Percentiles rank a stretch among this genome's conserved stretches.
phyloP scores from a whole-genome alignment of 2,113 vertebrate species.

The Oreochromis niloticus region DNA sequence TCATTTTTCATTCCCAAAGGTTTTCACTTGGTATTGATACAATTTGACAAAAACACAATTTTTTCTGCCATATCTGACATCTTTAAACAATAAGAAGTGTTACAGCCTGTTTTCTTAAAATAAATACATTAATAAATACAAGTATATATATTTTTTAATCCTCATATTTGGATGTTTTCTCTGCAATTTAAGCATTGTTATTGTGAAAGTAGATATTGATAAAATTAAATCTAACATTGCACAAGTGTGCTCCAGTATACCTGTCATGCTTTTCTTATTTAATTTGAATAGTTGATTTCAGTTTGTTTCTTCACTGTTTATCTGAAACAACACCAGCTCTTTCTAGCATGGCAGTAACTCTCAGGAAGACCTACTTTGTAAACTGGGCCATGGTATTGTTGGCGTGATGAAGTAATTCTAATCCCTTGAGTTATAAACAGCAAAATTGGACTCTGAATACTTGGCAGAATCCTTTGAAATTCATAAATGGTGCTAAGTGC shows the following conservation, averaged over 20 bases:
- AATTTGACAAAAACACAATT: background rate
- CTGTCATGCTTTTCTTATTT: background rate
- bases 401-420: slow-evolving; percentile 23
- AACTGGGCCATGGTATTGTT: slow-evolving; percentile 38
- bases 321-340: background rate
- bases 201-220: background rate
- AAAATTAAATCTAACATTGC: background rate
- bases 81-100: background rate
- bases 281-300: background rate
- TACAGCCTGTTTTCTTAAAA: background rate
- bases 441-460: background rate
- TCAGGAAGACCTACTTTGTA: slow-evolving; percentile 30
- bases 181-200: background rate
- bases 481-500: slow-evolving; percentile 1
- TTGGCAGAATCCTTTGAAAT: slow-evolving; percentile 25
- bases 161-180: background rate
- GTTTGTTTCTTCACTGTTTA: background rate
- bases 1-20: rapidly evolving
- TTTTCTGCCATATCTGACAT: background rate
- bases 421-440: slow-evolving; percentile 24
- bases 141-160: background rate
- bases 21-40: background rate
- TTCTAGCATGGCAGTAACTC: background rate
- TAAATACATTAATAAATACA: rapidly evolving
- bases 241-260: background rate